A percentile compares a stretch with the other conserved stretches of the same genome.
Conservation (phyloP, 2,113 vertebrate species). For the Brachypodius melanocephalos region DNA sequence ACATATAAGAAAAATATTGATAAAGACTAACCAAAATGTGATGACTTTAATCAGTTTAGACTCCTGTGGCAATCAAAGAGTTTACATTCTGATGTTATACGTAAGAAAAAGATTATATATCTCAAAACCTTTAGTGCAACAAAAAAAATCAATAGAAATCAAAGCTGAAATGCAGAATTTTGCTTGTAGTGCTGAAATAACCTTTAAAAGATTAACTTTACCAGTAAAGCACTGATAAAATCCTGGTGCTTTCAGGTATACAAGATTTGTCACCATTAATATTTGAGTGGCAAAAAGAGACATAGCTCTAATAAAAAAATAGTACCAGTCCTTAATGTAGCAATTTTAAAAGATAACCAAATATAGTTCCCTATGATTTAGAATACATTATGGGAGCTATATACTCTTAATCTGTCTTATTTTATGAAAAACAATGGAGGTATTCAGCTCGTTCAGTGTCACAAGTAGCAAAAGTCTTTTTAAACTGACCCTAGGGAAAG, state of each 20-base stretch:
- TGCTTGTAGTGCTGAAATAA: not conserved
- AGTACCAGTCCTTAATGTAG: not conserved
- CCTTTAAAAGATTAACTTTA: not conserved
- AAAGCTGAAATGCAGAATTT: not conserved
- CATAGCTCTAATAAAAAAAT: not conserved
- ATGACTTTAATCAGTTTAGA: not conserved
- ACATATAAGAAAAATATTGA: not conserved
- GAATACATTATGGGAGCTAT: not conserved
- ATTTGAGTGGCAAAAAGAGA: not conserved
- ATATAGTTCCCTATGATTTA: not conserved
- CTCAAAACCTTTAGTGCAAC: not conserved
- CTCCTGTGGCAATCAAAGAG: not conserved
- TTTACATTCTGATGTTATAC: not conserved
- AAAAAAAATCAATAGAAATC: not conserved
- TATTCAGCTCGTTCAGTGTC: not conserved
- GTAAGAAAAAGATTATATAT: not conserved
- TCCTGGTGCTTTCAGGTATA: not conserved
- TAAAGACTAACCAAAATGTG: not conserved
- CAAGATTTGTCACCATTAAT: not conserved
- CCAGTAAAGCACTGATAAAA: not conserved
- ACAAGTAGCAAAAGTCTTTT: not conserved
- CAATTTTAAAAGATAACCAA: not conserved
- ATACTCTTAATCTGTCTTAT: not conserved
- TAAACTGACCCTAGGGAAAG: not conserved
- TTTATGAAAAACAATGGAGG: not conserved